phyloP scores from a whole-genome alignment of 1,140 invertebrate genomes.

The Cecropterus lyciades region DNA sequence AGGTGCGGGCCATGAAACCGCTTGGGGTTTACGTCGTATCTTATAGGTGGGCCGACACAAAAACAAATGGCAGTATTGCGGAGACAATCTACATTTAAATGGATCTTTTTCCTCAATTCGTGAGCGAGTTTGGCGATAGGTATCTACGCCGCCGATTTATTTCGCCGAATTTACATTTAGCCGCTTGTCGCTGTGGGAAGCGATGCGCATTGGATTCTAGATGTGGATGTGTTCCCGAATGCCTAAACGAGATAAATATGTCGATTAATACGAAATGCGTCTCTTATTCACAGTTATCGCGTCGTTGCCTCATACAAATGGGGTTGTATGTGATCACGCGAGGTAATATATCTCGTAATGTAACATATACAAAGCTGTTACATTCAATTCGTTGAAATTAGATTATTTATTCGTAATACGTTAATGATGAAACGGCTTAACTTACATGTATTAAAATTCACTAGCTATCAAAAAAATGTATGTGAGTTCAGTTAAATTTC shows the following conservation, averaged over 20 bases:
- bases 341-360: too few species aligned
- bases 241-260: constrained; percentile 2
- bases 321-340: too few species aligned
- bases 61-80: constrained; percentile 80
- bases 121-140: constrained; percentile 52
- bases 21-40: constrained; percentile 56
- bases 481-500: too few species aligned
- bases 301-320: neutral
- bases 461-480: too few species aligned
- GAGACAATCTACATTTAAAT: constrained; percentile 69
- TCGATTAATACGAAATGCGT: constrained; percentile 2
- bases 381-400: too few species aligned
- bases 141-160: constrained; percentile 74
- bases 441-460: too few species aligned
- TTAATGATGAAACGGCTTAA: too few species aligned
- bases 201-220: constrained; percentile 27
- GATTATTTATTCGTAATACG: too few species aligned
- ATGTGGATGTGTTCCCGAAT: constrained; percentile 6
- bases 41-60: constrained; percentile 63
- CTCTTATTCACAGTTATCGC: too few species aligned
- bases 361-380: too few species aligned
- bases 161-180: constrained; percentile 51
- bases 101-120: constrained; percentile 55
- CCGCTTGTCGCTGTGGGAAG: constrained; percentile 27
- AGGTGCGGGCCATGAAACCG: constrained; percentile 49